Percentiles rank a stretch among this genome's conserved stretches.
Evolutionary conservation across 2,113 vertebrate species (phyloP).

Genomic region (Craseonycteris thonglongyai): DNA sequence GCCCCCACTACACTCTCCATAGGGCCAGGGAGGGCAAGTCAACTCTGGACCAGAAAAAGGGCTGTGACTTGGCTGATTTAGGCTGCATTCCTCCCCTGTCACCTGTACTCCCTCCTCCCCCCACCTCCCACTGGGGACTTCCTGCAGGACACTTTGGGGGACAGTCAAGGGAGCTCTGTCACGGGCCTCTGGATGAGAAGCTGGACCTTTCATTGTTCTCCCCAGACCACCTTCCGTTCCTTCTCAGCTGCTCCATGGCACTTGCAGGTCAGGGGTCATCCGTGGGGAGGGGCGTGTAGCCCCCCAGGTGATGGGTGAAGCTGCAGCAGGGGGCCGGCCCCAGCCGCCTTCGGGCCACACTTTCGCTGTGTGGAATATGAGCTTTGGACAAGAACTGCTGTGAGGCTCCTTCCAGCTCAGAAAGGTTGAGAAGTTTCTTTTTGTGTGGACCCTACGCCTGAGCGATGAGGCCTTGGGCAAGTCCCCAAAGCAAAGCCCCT

Average conservation of each 20-base stretch:
- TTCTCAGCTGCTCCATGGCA: background rate
- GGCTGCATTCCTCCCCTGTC: background rate
- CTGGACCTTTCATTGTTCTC: no score
- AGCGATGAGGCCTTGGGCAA: background rate
- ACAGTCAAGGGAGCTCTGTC: background rate
- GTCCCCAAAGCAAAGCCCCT: background rate
- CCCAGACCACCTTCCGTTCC: background rate
- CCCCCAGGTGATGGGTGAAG: background rate
- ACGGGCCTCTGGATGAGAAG: background rate
- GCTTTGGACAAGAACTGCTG: background rate
- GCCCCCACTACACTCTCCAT: background rate
- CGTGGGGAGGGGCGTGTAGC: rapidly evolving
- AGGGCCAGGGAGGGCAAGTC: background rate
- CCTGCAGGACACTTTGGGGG: background rate
- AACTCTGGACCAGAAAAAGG: background rate
- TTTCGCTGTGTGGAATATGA: background rate
- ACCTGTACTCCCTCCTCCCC: background rate
- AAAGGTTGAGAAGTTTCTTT: background rate
- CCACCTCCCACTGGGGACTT: background rate
- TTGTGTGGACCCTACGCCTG: background rate
- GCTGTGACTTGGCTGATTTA: background rate
- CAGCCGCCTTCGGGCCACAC: background rate
- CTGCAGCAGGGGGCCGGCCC: no score
- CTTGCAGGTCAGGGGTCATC: background rate
- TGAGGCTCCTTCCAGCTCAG: background rate